Evolutionary conservation across 2,888 invertebrate genomes (phyloP).

Genomic region (Smittia aterrima): DNA sequence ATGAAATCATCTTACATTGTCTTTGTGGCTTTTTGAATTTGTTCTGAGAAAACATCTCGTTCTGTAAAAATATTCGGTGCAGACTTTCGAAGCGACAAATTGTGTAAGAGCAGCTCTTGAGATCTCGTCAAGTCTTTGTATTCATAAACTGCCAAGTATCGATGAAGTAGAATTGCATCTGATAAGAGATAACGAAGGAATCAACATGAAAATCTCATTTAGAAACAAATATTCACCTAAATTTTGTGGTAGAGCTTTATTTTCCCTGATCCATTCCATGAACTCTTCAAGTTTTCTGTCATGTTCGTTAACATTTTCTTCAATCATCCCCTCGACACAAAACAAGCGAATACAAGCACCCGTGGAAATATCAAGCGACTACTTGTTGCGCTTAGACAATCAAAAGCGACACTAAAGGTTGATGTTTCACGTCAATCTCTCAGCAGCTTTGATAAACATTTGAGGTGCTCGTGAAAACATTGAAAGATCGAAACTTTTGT

Average conservation of each 20-base stretch:
- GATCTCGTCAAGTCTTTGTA: background rate
- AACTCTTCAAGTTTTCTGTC: slow-evolving; percentile 6
- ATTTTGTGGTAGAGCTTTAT: background rate
- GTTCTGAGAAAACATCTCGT: background rate
- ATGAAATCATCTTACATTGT: background rate
- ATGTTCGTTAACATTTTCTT: too few species aligned
- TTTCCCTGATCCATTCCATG: background rate
- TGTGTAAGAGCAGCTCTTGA: background rate
- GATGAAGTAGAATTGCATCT: background rate
- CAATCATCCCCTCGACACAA: too few species aligned
- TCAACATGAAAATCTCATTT: background rate
- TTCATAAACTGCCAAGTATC: slow-evolving; percentile 4
- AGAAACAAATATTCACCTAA: slow-evolving; percentile 5
- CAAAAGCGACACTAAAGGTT: too few species aligned
- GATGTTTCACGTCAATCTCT: too few species aligned
- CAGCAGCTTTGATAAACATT: too few species aligned
- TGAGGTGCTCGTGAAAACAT: too few species aligned
- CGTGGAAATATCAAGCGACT: too few species aligned
- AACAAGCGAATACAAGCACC: too few species aligned
- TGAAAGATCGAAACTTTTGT: too few species aligned
- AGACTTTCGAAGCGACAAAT: background rate
- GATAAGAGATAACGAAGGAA: background rate
- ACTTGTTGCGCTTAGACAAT: too few species aligned
- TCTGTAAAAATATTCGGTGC: slow-evolving; percentile 10
- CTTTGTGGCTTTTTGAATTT: slow-evolving; percentile 21